Evolutionary conservation across 2,113 vertebrate genomes (phyloP), one percentile per base, ranked within the genome.

Genomic region (Otocyon megalotis): DNA sequence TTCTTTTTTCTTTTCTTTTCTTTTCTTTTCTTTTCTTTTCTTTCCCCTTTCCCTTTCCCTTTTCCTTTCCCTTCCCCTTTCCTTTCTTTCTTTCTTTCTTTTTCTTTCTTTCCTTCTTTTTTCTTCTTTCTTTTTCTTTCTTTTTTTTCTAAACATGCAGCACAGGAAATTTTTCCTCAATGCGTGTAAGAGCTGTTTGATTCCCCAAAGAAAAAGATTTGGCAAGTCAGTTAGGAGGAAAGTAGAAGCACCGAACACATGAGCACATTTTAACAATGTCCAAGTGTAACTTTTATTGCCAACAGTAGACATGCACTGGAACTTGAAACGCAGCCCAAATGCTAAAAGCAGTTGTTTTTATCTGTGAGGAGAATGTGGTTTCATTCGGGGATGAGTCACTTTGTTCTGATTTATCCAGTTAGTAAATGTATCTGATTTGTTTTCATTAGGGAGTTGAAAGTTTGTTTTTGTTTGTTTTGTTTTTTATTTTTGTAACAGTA

Each of bases 201-300:
- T 97, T 98, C 98, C 97, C 98, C 5, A 19, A 98, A 98, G 98
- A 95, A 98, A 98, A 96, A 98, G 97, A 97, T 95, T 98, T 98
- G 98, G 98, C 98, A 98, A 98, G 96, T 94, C 86, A 94, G 85
- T 98, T 98, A 96, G n/a, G 94, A 97, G 95, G 76, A 96, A 98
- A 98, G 97, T 89, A 97, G 97, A 98, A 98, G 97, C 96, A 76
- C 79, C 94, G 97, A 98, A 98, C 97, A 98, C 94, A 98, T 95
- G 97, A 98, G 97, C 83, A 93, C 98, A 98, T 97, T 98, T 98
- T 98, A 98, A 99, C 98, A 98, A 98, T 96, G 97, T 98, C 98
- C 97, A 98, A 98, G 97, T 93, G 54, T 97, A 98, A 98, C 95
- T 98, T 99, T 98, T 98, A 98, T 96, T 98, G 98, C 98, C 98